A percentile compares a stretch with the other conserved stretches of the same genome.
phyloP scores from a whole-genome alignment of 92 coral and sea anemone genomes.

The Siderastrea siderea region DNA sequence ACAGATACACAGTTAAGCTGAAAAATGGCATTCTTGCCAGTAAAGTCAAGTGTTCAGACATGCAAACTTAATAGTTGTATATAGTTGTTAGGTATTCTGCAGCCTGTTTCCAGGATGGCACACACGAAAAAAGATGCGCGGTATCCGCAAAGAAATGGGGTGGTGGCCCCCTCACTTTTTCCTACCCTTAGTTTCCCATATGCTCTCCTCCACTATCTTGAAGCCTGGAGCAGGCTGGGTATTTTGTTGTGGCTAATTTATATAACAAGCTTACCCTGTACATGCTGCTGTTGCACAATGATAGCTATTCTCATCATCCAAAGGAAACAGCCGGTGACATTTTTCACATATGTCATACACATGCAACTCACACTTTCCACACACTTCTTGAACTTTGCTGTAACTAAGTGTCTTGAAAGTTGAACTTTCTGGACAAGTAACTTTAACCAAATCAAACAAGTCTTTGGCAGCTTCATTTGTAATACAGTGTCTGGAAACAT shows the following conservation, averaged over 20 bases:
- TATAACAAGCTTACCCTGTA: constrained; percentile 19
- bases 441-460: constrained; percentile 53
- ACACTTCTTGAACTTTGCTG: constrained; percentile 64
- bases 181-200: too few species aligned
- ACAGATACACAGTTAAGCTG: neutral
- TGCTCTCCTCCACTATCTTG: too few species aligned
- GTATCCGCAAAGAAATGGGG: too few species aligned
- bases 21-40: neutral
- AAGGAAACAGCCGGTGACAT: constrained; percentile 49
- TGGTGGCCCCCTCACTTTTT: too few species aligned
- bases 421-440: constrained; percentile 48
- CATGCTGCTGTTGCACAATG: constrained; percentile 31
- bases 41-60: neutral
- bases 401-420: constrained; percentile 49
- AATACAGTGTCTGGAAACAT: constrained; percentile 37
- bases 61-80: neutral
- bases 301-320: constrained; percentile 33
- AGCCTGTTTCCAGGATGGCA: too few species aligned
- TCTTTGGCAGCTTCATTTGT: constrained; percentile 59
- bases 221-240: neutral
- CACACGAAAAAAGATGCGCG: too few species aligned
- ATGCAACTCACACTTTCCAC: constrained; percentile 54
- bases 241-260: neutral
- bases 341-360: constrained; percentile 59
- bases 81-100: too few species aligned